These are phyloP conservation scores for Takifugu bimaculatus DNA, from an alignment of 2,113 vertebrate genomes.

Conservation along the genomic window DNA sequence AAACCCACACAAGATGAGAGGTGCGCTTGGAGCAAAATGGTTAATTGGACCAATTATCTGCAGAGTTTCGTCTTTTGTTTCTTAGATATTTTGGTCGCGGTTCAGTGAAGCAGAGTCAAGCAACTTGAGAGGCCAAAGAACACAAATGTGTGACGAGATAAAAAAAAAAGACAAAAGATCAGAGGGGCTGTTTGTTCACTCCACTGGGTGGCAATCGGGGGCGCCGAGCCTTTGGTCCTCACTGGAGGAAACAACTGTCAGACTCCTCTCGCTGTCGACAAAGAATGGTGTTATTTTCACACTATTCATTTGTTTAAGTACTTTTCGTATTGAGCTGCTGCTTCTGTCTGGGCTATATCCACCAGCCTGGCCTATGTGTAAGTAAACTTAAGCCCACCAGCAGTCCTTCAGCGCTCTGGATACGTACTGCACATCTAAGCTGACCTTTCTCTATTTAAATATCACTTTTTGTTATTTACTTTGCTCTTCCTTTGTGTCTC, in stretches of 20 bases:
- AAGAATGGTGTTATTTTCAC: conserved; percentile 16
- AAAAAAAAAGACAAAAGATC: conserved; percentile 33
- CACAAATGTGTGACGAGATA: conserved; percentile 38
- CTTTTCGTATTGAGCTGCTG: not conserved
- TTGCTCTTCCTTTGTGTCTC: conserved; percentile 1
- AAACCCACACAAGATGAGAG: conserved; percentile 29
- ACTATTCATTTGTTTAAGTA: not conserved
- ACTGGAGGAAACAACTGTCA: conserved; percentile 25
- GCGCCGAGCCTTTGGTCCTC: conserved; percentile 10
- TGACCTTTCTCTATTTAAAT: conserved; percentile 2
- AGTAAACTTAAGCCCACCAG: conserved; percentile 6
- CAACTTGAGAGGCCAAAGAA: conserved; percentile 28
- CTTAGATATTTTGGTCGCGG: conserved; percentile 43
- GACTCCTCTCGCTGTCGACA: conserved; percentile 14
- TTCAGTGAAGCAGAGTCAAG: conserved; percentile 36
- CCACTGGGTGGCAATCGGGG: conserved; percentile 27
- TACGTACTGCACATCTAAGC: not conserved
- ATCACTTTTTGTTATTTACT: not conserved
- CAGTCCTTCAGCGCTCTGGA: not conserved
- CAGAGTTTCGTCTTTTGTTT: conserved; percentile 49
- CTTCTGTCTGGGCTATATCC: not conserved
- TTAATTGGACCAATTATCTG: conserved; percentile 68
- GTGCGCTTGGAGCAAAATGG: conserved; percentile 35
- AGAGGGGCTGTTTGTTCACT: conserved; percentile 34
- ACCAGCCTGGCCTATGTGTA: conserved; percentile 4